A percentile compares a stretch with the other conserved stretches of the same genome.
phyloP scores from a whole-genome alignment of 2,888 invertebrate genomes.

The Hemaris fuciformis region DNA sequence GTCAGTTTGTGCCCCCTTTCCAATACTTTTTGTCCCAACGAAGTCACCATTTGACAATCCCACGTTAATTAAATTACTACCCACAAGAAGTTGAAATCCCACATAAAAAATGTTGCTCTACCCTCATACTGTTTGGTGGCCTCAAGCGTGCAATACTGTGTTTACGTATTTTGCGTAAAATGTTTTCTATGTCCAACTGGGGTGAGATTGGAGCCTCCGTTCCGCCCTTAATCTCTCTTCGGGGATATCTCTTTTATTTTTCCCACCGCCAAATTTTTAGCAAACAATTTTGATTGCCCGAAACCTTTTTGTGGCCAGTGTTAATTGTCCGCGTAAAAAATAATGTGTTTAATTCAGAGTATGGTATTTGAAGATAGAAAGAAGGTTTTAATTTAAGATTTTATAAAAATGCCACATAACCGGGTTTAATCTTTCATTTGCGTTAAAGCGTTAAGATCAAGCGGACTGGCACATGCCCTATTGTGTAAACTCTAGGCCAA shows the following conservation, averaged over 20 bases:
- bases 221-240: slow-evolving; percentile 30
- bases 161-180: slow-evolving; percentile 60
- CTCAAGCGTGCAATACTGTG: slow-evolving; percentile 39
- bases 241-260: slow-evolving; percentile 22
- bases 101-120: background rate
- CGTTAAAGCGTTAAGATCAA: too few relatives aligned
- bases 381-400: too few relatives aligned
- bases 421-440: too few relatives aligned
- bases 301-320: slow-evolving; percentile 22
- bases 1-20: too few relatives aligned
- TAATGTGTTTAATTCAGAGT: slow-evolving; percentile 29
- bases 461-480: too few relatives aligned
- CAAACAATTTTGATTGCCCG: slow-evolving; percentile 34
- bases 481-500: too few relatives aligned
- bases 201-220: slow-evolving; percentile 44
- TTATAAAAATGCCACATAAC: too few relatives aligned
- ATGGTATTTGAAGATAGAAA: too few relatives aligned
- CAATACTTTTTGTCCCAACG: too few relatives aligned
- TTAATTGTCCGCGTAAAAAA: slow-evolving; percentile 19
- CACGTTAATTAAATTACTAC: too few relatives aligned
- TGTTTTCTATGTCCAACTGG: slow-evolving; percentile 54
- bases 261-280: slow-evolving; percentile 25
- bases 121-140: slow-evolving; percentile 18
- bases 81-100: slow-evolving; percentile 4
- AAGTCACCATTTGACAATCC: too few relatives aligned